Base-by-base conservation (phyloP, 2,113 vertebrate genomes). In the Pseudolaguvia tuberculata region DNA sequence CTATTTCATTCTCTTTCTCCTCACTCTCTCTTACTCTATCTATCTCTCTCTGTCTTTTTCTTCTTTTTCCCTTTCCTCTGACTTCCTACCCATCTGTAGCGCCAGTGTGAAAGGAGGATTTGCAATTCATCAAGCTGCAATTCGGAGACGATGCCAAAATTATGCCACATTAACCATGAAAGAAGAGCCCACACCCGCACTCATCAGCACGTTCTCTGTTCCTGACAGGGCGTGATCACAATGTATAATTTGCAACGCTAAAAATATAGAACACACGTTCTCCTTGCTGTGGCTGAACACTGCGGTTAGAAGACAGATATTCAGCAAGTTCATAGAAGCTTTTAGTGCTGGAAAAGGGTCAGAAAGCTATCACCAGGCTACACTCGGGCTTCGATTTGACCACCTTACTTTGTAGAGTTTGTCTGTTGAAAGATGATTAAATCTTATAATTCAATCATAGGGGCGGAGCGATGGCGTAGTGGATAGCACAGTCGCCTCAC, bases 151-250 rank as follows among this genome's bases (percentile, higher is more conserved):
- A 66, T 72, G 76, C 79, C 77, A 81, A 71, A 81, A 78, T 81
- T 78, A 81, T 78, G 79, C 76, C 72, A 78, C 79, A 75, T 78
- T 78, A 67, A 78, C 51, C 79, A 71, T 71, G 76, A 81, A 78
- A 81, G 72, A 81, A 35, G 27, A 66, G 63, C 62, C 59, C 66
- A 55, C 63, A 47, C 52, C 73, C 57, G 61, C 50, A 53, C 56
- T 70, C 66, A 80, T 55, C 59, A 27, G 71, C 53, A 21, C 73
- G 59, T 61, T 55, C 66, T 42, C 75, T 59, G 52, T 72, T 71
- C 75, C 61, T 67, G 55, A 74, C 76, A 29, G 35, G 59, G 51
- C 56, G 57, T 51, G 56, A 70, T 62, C 72, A 48, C 35, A 35
- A 25, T 63, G 79, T 50, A 57, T 73, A 77, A 21, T 11, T 58